Evolutionary conservation across 2,888 invertebrate genomes (phyloP), one percentile per base, ranked within the genome.

Genomic region (Cotesia congregata): DNA sequence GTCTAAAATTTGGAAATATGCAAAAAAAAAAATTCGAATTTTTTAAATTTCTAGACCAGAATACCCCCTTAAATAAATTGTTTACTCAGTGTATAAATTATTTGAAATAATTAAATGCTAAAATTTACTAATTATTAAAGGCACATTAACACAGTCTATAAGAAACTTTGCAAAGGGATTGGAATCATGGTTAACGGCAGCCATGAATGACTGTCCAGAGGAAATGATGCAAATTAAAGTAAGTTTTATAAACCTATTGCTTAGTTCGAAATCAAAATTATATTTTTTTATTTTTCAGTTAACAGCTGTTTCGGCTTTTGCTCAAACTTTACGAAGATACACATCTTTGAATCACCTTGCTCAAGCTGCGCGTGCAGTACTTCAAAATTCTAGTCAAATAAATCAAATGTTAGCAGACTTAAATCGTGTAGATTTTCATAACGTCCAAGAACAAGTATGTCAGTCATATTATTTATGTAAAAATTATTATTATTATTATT

Each of bases 311-410:
- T 95, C 96, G 79, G 96, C 96, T 17, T 96, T 99, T 90, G 96
- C 98, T 85, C 98, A 98, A 90, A 98, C 97, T 30, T 90, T 99
- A 86, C 93, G 98, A 61, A 94, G 98, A 60, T 99, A 99, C 91
- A 99, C 99, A 6, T 98, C 98, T 40, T 92, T 99, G 79, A 99
- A 99, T 91, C 99, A 99, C 90, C 92, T 99, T 85, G 98, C 99
- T 79, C 95, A 96, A 90, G 97, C 98, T 70, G 98, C 98, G 5
- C 92, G 98, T 74, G 98, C 98, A 73, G 98, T 99, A 76, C 93
- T 99, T 82, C 96, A 97, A 90, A 99, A 98, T 90, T 94, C 95
- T 82, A 94, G 95, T 83, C 98, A 98, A 92, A 98, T 98, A 86
- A 94, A 94, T 83, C 97, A 98, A 92, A 99, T 99, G 99, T 91